phyloP scores from a whole-genome alignment of 1,140 invertebrate species.

The Meteorus sp. region DNA sequence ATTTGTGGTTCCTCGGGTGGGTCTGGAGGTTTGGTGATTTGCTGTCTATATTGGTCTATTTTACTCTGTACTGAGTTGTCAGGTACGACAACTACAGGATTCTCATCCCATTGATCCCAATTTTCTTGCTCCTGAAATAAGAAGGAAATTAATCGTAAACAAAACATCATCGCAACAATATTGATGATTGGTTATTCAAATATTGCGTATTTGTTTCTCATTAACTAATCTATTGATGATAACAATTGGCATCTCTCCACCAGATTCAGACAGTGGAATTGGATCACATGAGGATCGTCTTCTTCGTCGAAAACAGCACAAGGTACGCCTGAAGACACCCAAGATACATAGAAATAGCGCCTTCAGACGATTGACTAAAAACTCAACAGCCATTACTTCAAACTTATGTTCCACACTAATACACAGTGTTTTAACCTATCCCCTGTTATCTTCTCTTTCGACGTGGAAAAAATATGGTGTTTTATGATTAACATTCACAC shows the following conservation, averaged over 20 bases:
- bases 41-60: constrained; percentile 61
- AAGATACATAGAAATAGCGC: constrained; percentile 56
- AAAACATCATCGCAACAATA: too few relatives aligned
- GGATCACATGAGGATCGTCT: constrained; percentile 58
- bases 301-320: constrained; percentile 61
- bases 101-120: constrained; percentile 58
- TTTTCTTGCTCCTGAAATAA: constrained; percentile 52
- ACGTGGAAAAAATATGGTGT: constrained; percentile 3
- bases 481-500: background rate
- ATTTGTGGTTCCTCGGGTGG: constrained; percentile 40
- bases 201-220: background rate
- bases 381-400: constrained; percentile 45
- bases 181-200: background rate
- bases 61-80: constrained; percentile 59
- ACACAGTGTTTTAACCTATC: constrained; percentile 10
- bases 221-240: constrained; percentile 35
- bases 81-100: constrained; percentile 46
- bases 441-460: background rate
- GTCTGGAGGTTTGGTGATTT: constrained; percentile 43
- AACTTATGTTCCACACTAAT: background rate
- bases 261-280: constrained; percentile 58
- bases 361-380: constrained; percentile 57
- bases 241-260: constrained; percentile 57
- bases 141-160: background rate
- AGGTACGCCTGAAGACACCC: constrained; percentile 56